Conservation (phyloP, 2,888 invertebrate species). For the Orthosia incerta region DNA sequence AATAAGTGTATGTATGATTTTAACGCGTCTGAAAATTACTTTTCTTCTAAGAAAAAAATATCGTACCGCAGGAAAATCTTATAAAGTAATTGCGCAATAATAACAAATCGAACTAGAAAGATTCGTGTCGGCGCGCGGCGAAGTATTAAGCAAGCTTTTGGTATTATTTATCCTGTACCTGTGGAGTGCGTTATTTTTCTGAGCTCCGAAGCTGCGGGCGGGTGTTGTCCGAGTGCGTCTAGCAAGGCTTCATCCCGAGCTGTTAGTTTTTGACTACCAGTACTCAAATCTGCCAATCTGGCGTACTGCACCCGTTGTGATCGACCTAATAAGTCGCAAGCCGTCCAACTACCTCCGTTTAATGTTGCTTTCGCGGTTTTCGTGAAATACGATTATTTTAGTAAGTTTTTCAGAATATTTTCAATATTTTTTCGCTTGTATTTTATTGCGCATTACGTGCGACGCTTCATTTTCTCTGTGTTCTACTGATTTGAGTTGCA, state of each 20-base stretch:
- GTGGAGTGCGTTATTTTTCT: neutral
- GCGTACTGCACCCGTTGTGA: neutral
- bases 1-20: too few species aligned
- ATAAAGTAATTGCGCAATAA: neutral
- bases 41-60: too few species aligned
- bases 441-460: too few species aligned
- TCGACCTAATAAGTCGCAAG: too few species aligned
- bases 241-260: neutral
- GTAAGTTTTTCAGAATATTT: constrained; percentile 4
- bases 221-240: constrained; percentile 5
- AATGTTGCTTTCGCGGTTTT: constrained; percentile 4
- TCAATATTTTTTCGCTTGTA: neutral
- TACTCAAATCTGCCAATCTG: neutral
- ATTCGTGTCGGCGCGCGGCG: neutral
- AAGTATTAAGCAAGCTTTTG: neutral
- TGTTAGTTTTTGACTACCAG: neutral
- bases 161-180: neutral
- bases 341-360: neutral
- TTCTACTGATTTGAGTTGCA: too few species aligned
- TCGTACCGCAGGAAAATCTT: neutral
- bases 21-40: too few species aligned
- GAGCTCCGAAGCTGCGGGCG: neutral
- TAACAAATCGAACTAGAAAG: neutral
- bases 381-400: constrained; percentile 19
- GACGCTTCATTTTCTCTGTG: neutral